These are phyloP conservation scores for Pavo muticus DNA, from an alignment of 2,113 vertebrate genomes.

Conservation along the genomic window DNA sequence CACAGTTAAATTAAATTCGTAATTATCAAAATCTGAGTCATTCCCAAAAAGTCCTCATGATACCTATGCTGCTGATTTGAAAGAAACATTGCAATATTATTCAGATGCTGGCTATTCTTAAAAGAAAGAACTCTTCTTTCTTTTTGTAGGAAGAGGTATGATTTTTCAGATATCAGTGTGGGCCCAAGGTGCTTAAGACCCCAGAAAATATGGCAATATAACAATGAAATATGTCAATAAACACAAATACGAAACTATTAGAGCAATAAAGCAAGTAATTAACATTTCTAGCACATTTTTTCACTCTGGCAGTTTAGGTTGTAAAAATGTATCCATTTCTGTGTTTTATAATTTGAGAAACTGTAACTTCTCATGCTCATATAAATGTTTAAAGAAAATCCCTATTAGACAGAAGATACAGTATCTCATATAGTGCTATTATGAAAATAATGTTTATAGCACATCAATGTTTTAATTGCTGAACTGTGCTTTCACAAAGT, in stretches of 20 bases:
- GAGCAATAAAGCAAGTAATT: background rate
- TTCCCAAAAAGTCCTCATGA: background rate
- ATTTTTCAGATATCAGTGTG: background rate
- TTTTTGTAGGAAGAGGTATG: background rate
- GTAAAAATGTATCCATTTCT: background rate
- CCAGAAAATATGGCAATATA: background rate
- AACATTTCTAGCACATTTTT: background rate
- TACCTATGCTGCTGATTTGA: background rate
- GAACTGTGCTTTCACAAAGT: background rate
- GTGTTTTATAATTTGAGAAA: background rate
- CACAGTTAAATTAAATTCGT: conserved; percentile 26
- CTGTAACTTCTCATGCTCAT: background rate
- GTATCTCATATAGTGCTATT: background rate
- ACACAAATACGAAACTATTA: background rate
- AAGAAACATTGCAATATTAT: background rate
- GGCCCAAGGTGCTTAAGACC: background rate
- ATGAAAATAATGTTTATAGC: background rate
- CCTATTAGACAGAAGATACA: background rate
- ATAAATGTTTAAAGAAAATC: background rate
- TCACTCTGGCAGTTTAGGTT: background rate
- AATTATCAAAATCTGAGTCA: background rate
- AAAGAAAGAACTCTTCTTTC: background rate
- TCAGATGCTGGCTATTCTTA: background rate
- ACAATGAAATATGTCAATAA: conserved; percentile 9
- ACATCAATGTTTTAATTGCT: background rate